Evolutionary conservation across 2,797 vertebrate genomes (phyloP).

Genomic region (Coregonus sp.): DNA sequence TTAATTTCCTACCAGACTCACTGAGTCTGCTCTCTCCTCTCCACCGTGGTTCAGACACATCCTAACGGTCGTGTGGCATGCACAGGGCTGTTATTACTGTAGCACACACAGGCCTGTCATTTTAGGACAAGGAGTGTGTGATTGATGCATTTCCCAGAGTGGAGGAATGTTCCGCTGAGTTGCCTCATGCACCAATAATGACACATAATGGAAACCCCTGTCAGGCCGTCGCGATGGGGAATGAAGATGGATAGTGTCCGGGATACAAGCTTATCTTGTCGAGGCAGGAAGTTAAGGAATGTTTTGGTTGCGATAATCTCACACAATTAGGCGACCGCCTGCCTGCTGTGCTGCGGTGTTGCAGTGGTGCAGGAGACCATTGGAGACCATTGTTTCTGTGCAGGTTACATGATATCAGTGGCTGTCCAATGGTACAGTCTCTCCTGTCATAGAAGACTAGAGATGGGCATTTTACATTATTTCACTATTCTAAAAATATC

Average conservation of each 20-base stretch:
- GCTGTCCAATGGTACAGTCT: neutral
- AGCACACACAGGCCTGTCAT: conserved; percentile 56
- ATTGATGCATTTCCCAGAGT: conserved; percentile 77
- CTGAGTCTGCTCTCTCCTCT: conserved; percentile 10
- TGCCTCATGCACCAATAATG: conserved; percentile 81
- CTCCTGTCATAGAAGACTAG: neutral
- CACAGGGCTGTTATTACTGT: conserved; percentile 22
- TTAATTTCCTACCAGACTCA: conserved; percentile 63
- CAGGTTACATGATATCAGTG: neutral
- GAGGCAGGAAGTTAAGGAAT: conserved; percentile 70
- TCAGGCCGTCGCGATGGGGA: conserved; percentile 72
- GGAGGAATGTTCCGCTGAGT: conserved; percentile 74
- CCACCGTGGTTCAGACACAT: conserved; percentile 50
- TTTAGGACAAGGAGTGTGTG: conserved; percentile 66
- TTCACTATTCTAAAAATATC: neutral
- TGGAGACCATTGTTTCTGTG: neutral
- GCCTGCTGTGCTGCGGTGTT: conserved; percentile 30
- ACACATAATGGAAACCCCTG: conserved; percentile 83
- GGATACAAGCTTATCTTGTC: conserved; percentile 72
- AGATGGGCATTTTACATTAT: neutral
- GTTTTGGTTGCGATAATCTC: conserved; percentile 68
- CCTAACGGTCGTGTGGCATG: conserved; percentile 42
- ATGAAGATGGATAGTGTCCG: conserved; percentile 78
- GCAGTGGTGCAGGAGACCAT: neutral
- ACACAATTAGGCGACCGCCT: conserved; percentile 50